phyloP scores from a whole-genome alignment of 2,888 invertebrate species.

The Dexiosoma caninum region DNA sequence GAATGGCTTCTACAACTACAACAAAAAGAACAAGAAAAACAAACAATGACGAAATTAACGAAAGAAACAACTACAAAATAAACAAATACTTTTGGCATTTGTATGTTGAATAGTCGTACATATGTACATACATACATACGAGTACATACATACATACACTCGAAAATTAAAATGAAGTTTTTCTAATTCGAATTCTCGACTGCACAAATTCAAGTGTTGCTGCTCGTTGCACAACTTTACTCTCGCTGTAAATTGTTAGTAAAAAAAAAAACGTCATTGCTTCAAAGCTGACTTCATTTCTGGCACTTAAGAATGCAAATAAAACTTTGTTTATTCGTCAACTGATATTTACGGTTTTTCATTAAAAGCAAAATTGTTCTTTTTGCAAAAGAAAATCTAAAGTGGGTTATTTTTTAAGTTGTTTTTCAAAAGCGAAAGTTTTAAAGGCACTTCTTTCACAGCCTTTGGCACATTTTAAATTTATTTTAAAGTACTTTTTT shows the following conservation, averaged over 20 bases:
- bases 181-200: not conserved
- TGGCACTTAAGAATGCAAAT: too few relatives aligned
- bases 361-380: not conserved
- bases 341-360: not conserved
- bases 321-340: not conserved
- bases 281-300: too few relatives aligned
- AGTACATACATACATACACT: constrained; percentile 1
- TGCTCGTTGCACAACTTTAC: not conserved
- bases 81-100: constrained; percentile 48
- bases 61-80: constrained; percentile 22
- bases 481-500: too few relatives aligned
- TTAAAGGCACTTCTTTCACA: not conserved
- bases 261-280: not conserved
- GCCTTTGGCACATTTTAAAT: too few relatives aligned
- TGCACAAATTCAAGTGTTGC: not conserved
- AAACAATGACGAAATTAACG: not conserved
- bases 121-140: too few relatives aligned
- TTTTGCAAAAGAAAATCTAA: not conserved
- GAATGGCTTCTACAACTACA: constrained; percentile 14
- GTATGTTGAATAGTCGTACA: constrained; percentile 20
- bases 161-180: constrained; percentile 13
- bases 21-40: not conserved
- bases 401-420: not conserved
- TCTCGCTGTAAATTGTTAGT: not conserved
- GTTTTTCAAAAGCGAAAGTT: not conserved